Base-by-base conservation (phyloP, 2,888 invertebrate genomes). In the Andrena dorsata region DNA sequence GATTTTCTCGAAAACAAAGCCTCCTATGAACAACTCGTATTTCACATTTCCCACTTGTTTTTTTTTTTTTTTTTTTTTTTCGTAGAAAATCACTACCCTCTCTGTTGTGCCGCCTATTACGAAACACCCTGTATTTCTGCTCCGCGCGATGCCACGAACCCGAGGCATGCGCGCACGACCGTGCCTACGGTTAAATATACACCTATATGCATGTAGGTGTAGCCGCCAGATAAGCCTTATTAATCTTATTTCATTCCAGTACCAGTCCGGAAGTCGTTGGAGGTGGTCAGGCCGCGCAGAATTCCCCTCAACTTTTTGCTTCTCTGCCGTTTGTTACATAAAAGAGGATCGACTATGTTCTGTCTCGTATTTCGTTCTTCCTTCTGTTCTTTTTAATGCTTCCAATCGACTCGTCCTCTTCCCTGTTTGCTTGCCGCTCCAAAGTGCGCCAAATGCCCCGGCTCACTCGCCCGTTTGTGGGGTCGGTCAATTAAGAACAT, bases 241-340 rank as follows among this genome's bases (percentile, higher is more conserved):
- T 88, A 88, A 88, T 89, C 88, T 87, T 87, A 88, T 89, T 88
- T 85, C 87, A 90, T 88, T 87, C 86, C 87, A 87, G 74, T 76
- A 60, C 75, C 82, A 88, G 82, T 85, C 88, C 89, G 90, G 90
- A 90, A 89, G 88, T 90, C 86, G 84, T 84, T 84, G 49, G 80
- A 83, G 82, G 84, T 86, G 84, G 84, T 83, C 85, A 86, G 82
- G 86, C 85, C 80, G 76, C 68, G 80, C 60, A 66, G 76, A 74
- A 83, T 82, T 83, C 76, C 51, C 30, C 30, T 20, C 16, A 28
- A 64, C 65, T 60, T 72, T 80, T 80, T 64, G 64, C 47, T 74
- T 23, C 47, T 58, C 60, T 60, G 26, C 20, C 23, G 7, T 41
- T 60, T n/a, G 73, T 70, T 64, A 70, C 16, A 41, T 69, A 78